Base-by-base conservation (phyloP, 2,113 vertebrate species). In the Ictalurus furcatus region DNA sequence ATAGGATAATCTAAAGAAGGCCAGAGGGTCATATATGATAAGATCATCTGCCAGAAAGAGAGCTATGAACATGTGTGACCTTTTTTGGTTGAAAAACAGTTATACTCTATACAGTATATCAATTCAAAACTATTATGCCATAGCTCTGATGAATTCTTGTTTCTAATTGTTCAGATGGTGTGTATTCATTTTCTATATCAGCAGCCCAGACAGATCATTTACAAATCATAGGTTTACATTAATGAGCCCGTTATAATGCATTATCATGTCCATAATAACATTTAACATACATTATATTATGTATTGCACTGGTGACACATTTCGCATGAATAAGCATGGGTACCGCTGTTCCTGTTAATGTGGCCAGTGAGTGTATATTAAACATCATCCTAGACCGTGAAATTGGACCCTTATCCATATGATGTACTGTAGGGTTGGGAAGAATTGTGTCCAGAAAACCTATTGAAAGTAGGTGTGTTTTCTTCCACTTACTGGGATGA, bases 1-100 rank as follows among this genome's bases (percentile, higher is more conserved):
- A 90, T n/a, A 0, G 91, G 16, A 48, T 92, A 94, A 25, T 9
- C 95, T 96, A 91, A 63, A 85, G 65, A 83, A 54, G 6, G 12
- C 65, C 17, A 89, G 21, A 78, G 34, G 28, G 76, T 52, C 54
- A 44, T 40, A 6, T 73, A 40, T 67, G n/a, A 73, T 82, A n/a
- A 73, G 52, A 19, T 52, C 14, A 59, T 28, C 65, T 14, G 30
- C 61, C 9, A 81, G n/a, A 81, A 81, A 56, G 19, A 28, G 25
- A 80, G 78, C 52, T 6, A 58, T 56, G 17, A 23, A 19, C 54
- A 58, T 58, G 25, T 56, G 28, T 30, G 21, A 76, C 12, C 40
- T 25, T 52, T 52, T 54, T 28, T 23, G 28, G 28, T 56, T 58
- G 21, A 21, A 81, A 56, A 58, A 54, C 16, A 34, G 30, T 34